Conservation (phyloP, 2,113 vertebrate genomes). For the mouse (Mus musculus) region GRCm39 chr10:46448001-46448500, state of each 20-base stretch:
- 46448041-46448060: neutral
- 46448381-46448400: neutral
- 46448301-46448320: neutral
- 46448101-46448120: neutral
- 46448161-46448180: neutral
- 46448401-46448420: neutral
- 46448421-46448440: neutral
- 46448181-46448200: neutral
- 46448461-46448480: neutral
- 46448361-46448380: neutral
- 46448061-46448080: neutral
- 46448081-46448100: neutral
- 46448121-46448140: neutral
- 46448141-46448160: neutral
- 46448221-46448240: neutral
- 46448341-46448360: neutral
- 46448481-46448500: neutral
- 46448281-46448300: neutral
- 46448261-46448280: neutral
- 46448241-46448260: neutral
- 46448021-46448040: neutral
- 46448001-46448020: neutral
- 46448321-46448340: neutral
- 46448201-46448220: neutral
- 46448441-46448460: neutral